Evolutionary conservation across 1,140 invertebrate species (phyloP).

Genomic region (Archivesica marissinica): DNA sequence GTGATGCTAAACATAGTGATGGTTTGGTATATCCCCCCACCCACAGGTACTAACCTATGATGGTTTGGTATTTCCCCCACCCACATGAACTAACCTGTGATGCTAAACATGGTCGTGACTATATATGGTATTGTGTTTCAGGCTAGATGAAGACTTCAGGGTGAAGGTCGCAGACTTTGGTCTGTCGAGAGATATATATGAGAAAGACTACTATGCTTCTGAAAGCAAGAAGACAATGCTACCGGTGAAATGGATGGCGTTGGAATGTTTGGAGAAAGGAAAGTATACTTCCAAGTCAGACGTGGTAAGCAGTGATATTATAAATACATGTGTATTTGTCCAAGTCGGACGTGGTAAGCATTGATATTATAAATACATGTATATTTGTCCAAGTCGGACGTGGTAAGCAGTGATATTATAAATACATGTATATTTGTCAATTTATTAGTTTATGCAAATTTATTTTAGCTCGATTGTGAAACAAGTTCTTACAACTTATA

Average conservation of each 20-base stretch:
- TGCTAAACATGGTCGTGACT: neutral
- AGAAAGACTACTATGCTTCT: constrained; percentile 84
- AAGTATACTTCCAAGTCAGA: constrained; percentile 82
- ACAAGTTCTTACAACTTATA: too few relatives aligned
- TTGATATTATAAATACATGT: too few relatives aligned
- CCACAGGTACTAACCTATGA: too few relatives aligned
- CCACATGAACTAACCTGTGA: too few relatives aligned
- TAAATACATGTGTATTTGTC: too few relatives aligned
- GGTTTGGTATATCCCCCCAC: too few relatives aligned
- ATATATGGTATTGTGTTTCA: constrained; percentile 52
- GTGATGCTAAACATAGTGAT: too few relatives aligned
- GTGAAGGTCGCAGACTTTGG: constrained; percentile 86
- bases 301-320: constrained; percentile 78
- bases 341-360: constrained; percentile 84
- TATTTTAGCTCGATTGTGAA: too few relatives aligned
- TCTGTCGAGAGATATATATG: constrained; percentile 85
- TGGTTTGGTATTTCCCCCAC: too few relatives aligned
- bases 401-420: constrained; percentile 76
- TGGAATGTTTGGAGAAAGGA: constrained; percentile 83
- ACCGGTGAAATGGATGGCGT: constrained; percentile 84
- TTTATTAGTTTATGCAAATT: too few relatives aligned
- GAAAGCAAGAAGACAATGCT: constrained; percentile 83
- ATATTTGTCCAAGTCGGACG: constrained; percentile 83
- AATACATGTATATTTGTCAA: too few relatives aligned
- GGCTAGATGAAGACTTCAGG: constrained; percentile 81